Conservation (phyloP, 2,113 vertebrate genomes). For the Himantopus leucocephalus region DNA sequence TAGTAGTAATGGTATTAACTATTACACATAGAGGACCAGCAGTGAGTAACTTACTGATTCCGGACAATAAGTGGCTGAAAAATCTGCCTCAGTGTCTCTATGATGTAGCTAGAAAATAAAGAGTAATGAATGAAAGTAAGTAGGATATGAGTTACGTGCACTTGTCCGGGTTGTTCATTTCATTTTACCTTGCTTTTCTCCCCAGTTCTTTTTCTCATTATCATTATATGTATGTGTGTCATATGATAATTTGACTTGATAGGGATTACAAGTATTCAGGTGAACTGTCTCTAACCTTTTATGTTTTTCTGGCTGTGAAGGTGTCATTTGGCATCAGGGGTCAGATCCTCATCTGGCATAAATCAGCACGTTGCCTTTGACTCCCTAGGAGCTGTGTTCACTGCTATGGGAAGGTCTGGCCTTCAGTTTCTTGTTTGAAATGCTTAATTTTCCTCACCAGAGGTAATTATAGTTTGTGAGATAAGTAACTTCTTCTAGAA, state of each 20-base stretch:
- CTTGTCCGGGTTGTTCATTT: neutral
- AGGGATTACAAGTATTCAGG: neutral
- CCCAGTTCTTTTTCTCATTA: neutral
- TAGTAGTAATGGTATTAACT: neutral
- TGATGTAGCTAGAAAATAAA: neutral
- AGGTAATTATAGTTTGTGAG: constrained; percentile 62
- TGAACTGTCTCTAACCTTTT: neutral
- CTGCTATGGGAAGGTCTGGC: neutral
- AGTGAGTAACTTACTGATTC: neutral
- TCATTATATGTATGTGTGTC: neutral
- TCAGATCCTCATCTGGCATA: neutral
- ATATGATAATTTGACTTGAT: neutral
- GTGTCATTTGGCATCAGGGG: neutral
- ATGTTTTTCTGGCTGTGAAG: neutral
- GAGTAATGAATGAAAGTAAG: neutral
- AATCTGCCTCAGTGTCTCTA: neutral
- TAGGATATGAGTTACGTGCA: neutral
- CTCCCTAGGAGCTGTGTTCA: neutral
- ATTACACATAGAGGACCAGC: neutral
- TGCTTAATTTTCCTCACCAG: neutral
- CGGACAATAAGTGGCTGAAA: neutral
- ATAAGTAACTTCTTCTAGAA: constrained; percentile 37
- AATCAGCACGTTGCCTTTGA: neutral
- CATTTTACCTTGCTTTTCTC: neutral
- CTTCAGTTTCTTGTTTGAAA: neutral